Evolutionary conservation across 2,888 invertebrate species (phyloP), one percentile per base, ranked within the genome.

Genomic region (Nesidiocoris tenuis): DNA sequence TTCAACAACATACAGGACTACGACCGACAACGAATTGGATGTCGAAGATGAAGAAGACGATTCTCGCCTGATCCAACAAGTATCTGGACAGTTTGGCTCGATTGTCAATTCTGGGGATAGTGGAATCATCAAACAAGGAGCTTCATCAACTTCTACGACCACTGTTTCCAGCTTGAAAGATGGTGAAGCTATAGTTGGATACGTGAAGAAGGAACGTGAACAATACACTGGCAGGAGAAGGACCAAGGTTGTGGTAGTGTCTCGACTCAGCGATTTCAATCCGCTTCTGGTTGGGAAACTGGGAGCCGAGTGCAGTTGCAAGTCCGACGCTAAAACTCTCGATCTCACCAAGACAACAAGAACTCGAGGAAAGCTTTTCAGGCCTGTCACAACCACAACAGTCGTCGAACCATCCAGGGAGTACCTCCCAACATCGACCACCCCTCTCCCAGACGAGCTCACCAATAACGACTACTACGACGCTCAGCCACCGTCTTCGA

Each of bases 251-350:
- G 81, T 82, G 1, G 81, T 82, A n/a, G 81, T 82, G 5, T 81
- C 81, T 0, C 75, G 90, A 82, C 86, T 89, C 78, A 91, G 90
- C 80, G 91, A 91, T 80, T 88, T 90, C 79, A 90, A 91, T 82
- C 91, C 91, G 0, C 83, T 91, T 7, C 84, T 91, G 18, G 86
- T 91, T 0, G 87, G 89, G 57, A 91, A 91, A 84, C 84, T 91
- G 12, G 90, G 90, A 1, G 91, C 91, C 1, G 90, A 91, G 71
- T 91, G 91, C 80, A 90, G 90, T 74, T 91, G 91, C 81, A 86
- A 87, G 7, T 67, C 77, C 1, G 77, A 77, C 79, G 88, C 88
- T 0, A 88, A 88, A 64, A 84, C 87, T 0, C 80, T 88, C 54
- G 84, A 85, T 22, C 82, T 88, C 0, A 80, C 87, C 86, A 80